Percentiles rank a stretch among this genome's conserved stretches.
phyloP scores from a whole-genome alignment of 2,888 invertebrate genomes.

The Chrysolina haemoptera region DNA sequence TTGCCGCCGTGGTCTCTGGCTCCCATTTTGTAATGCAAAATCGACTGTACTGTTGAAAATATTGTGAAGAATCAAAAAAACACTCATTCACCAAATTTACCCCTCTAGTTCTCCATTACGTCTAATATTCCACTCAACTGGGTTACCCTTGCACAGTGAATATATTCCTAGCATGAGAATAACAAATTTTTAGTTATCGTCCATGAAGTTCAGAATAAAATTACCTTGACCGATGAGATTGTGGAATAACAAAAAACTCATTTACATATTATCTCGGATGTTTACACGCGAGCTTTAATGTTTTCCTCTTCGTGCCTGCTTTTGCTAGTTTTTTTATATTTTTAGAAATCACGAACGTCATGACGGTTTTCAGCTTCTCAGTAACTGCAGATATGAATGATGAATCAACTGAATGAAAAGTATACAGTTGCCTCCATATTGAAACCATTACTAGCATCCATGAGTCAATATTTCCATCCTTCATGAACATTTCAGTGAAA shows the following conservation, averaged over 20 bases:
- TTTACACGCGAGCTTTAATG: slow-evolving; percentile 8
- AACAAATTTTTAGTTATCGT: background rate
- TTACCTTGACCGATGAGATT: background rate
- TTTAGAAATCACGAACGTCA: background rate
- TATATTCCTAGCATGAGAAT: background rate
- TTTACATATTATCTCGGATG: slow-evolving; percentile 2
- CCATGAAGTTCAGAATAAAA: background rate
- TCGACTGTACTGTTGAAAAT: too few relatives aligned
- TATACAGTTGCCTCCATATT: too few relatives aligned
- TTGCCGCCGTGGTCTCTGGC: too few relatives aligned
- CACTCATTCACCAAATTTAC: too few relatives aligned
- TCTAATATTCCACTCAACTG: too few relatives aligned
- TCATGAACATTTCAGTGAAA: too few relatives aligned
- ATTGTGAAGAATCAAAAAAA: too few relatives aligned
- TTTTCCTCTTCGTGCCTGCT: background rate
- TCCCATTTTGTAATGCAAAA: too few relatives aligned
- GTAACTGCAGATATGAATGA: background rate
- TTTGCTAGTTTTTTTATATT: background rate
- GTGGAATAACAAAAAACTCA: background rate
- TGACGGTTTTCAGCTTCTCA: background rate
- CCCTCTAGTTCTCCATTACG: too few relatives aligned
- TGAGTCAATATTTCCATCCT: too few relatives aligned
- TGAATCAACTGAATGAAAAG: background rate
- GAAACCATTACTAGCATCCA: too few relatives aligned
- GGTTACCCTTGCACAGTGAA: background rate